These are phyloP conservation scores for Thera britannica DNA, from an alignment of 2,888 invertebrate species.

Conservation along the genomic window DNA sequence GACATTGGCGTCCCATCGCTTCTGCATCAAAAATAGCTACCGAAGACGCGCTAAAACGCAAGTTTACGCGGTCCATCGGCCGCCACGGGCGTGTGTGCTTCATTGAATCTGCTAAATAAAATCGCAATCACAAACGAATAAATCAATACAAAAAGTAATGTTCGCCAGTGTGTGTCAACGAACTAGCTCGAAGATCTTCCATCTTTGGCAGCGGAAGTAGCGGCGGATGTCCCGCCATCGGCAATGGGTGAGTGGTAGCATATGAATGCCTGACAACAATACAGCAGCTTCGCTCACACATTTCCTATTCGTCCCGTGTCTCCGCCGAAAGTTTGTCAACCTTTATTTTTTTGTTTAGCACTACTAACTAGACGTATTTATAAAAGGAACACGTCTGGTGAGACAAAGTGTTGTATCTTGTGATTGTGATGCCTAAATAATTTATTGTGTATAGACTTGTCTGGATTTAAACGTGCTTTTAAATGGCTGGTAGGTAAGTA, in stretches of 20 bases:
- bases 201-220: slow-evolving; percentile 84
- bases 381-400: slow-evolving; percentile 46
- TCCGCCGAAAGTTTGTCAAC: slow-evolving; percentile 82
- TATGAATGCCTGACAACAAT: slow-evolving; percentile 81
- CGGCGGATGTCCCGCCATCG: slow-evolving; percentile 82
- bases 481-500: slow-evolving; percentile 21
- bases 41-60: slow-evolving; percentile 77
- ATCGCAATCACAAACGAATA: slow-evolving; percentile 35
- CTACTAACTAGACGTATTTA: slow-evolving; percentile 39
- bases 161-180: slow-evolving; percentile 71
- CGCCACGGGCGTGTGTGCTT: slow-evolving; percentile 67
- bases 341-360: slow-evolving; percentile 76
- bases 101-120: slow-evolving; percentile 38
- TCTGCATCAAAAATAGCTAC: slow-evolving; percentile 84
- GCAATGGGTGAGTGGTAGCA: slow-evolving; percentile 80
- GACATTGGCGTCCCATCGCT: slow-evolving; percentile 83
- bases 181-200: slow-evolving; percentile 78
- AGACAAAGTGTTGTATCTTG: slow-evolving; percentile 37
- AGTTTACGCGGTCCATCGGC: slow-evolving; percentile 76
- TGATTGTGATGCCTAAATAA: slow-evolving; percentile 37
- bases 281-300: slow-evolving; percentile 73
- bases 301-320: slow-evolving; percentile 81
- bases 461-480: slow-evolving; percentile 28
- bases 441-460: slow-evolving; percentile 35
- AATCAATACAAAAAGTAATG: slow-evolving; percentile 39